These are phyloP conservation scores for Tetranychus piercei DNA, from an alignment of 2,888 invertebrate species.

Conservation along the genomic window DNA sequence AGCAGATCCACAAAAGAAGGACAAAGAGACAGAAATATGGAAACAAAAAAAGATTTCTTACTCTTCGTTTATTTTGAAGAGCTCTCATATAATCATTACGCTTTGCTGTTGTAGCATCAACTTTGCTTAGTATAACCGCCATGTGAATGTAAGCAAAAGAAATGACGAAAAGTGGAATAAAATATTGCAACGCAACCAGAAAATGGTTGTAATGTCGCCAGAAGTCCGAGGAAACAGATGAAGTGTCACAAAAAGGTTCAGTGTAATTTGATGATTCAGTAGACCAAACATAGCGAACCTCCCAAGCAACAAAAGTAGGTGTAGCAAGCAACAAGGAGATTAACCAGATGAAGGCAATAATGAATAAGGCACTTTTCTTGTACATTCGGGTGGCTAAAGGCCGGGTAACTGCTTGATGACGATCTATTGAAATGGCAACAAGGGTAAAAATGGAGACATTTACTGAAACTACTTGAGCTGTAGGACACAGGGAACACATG, in stretches of 20 bases:
- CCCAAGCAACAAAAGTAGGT: conserved; percentile 46
- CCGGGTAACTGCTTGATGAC: conserved; percentile 42
- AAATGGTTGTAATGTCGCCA: conserved; percentile 32
- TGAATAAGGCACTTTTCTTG: conserved; percentile 50
- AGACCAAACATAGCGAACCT: conserved; percentile 11
- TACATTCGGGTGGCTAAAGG: conserved; percentile 49
- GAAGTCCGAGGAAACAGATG: conserved; percentile 27
- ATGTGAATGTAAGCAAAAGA: conserved; percentile 65
- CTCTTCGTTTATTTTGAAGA: conserved; percentile 15
- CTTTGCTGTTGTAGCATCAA: conserved; percentile 9
- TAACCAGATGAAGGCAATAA: conserved; percentile 56
- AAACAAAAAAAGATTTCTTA: conserved; percentile 8
- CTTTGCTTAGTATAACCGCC: conserved; percentile 44
- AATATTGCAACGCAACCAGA: conserved; percentile 41
- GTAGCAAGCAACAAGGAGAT: conserved; percentile 40
- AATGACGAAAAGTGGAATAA: conserved; percentile 60
- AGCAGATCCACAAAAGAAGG: no score
- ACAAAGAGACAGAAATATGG: no score
- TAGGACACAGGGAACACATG: conserved; percentile 73
- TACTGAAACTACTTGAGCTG: conserved; percentile 57
- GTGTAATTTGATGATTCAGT: conserved; percentile 12
- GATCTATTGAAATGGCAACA: conserved; percentile 65
- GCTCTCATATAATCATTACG: conserved; percentile 13
- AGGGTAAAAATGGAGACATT: conserved; percentile 75
- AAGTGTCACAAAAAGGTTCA: conserved; percentile 32